These are phyloP conservation scores for Oreotrochilus melanogaster DNA, from an alignment of 2,113 vertebrate species.

Conservation along the genomic window DNA sequence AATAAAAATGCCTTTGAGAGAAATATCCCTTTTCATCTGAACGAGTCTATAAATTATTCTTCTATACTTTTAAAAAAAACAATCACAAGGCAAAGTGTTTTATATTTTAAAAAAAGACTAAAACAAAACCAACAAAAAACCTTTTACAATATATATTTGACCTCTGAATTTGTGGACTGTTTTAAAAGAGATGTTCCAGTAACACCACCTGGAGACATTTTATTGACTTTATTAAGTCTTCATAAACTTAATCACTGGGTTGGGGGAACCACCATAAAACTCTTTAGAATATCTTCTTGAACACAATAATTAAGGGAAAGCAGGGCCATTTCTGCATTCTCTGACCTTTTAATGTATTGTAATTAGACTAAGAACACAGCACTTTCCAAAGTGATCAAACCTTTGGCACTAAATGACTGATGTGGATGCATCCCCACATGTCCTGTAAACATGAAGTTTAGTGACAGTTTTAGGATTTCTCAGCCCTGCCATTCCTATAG, in stretches of 20 bases:
- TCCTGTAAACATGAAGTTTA: background rate
- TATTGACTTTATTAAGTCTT: background rate
- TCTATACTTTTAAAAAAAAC: background rate
- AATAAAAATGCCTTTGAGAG: background rate
- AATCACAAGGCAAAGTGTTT: background rate
- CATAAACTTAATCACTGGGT: background rate
- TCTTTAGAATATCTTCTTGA: background rate
- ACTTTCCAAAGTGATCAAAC: background rate
- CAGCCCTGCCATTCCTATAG: background rate
- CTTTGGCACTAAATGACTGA: no score
- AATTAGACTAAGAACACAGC: background rate
- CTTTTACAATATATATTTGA: background rate
- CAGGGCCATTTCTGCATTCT: background rate
- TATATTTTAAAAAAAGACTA: background rate
- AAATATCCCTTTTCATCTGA: background rate
- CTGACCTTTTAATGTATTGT: background rate
- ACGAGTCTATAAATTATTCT: background rate
- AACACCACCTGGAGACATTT: background rate
- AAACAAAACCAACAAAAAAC: background rate
- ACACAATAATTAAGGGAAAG: background rate
- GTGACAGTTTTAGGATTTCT: background rate
- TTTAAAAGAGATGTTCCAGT: background rate
- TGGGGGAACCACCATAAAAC: background rate
- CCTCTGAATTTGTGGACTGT: background rate
- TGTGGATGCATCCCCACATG: background rate